These are phyloP conservation scores for Luscinia megarhynchos DNA, from an alignment of 2,797 vertebrate genomes.

Conservation along the genomic window DNA sequence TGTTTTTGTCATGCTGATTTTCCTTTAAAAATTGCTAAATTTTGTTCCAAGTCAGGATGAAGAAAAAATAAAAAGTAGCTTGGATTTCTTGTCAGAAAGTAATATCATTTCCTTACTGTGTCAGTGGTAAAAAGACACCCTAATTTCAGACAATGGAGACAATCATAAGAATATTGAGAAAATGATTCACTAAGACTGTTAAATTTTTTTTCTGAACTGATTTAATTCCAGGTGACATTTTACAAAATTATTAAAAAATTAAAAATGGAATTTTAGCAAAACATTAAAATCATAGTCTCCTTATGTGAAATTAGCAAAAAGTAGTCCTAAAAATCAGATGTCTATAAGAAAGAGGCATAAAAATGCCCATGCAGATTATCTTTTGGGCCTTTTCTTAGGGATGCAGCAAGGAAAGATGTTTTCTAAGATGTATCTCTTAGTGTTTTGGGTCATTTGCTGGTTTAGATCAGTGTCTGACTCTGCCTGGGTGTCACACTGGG, in stretches of 20 bases:
- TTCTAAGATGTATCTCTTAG: background rate
- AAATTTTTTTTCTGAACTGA: background rate
- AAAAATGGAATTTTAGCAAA: background rate
- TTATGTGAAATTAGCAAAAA: background rate
- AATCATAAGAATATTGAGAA: background rate
- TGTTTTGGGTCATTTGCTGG: background rate
- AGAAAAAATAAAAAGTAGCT: background rate
- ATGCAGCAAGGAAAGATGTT: fast-evolving
- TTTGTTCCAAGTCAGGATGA: background rate
- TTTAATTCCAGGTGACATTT: background rate
- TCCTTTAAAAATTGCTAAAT: background rate
- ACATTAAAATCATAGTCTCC: background rate
- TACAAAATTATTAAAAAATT: too few relatives aligned
- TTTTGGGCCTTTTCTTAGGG: background rate
- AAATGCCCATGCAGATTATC: background rate
- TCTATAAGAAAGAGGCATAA: background rate
- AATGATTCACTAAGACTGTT: background rate
- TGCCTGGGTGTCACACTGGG: background rate
- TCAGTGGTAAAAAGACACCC: background rate
- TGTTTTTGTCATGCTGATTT: background rate
- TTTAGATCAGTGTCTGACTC: background rate
- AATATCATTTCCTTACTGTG: background rate
- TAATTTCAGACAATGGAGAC: background rate
- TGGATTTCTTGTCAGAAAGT: background rate
- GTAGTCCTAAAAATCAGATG: background rate